Conservation (phyloP, 1,140 invertebrate genomes). For the Schlechtendalia chinensis region DNA sequence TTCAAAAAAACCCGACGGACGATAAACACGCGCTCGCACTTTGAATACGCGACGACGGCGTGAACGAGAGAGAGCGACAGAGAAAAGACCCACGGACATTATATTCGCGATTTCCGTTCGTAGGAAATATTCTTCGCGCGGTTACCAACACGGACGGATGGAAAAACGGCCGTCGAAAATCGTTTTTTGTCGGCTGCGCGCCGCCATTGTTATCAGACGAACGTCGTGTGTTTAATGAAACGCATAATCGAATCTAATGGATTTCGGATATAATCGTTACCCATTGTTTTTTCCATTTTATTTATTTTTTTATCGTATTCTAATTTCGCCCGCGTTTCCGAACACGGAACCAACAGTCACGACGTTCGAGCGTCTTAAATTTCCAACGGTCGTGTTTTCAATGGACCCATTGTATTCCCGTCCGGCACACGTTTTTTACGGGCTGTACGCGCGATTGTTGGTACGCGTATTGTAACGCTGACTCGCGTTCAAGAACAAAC, state of each 20-base stretch:
- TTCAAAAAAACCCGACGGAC: no score
- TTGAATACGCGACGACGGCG: no score
- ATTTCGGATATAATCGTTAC: slow-evolving; percentile 30
- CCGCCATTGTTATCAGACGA: slow-evolving; percentile 15
- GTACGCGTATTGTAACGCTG: no score
- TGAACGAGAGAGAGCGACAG: no score
- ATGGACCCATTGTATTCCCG: slow-evolving; percentile 46
- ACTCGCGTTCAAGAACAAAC: not conserved
- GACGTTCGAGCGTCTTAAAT: slow-evolving; percentile 27
- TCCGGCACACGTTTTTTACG: slow-evolving; percentile 8
- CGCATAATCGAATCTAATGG: slow-evolving; percentile 31
- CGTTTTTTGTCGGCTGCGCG: not conserved
- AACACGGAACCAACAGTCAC: slow-evolving; percentile 11
- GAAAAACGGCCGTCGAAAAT: not conserved
- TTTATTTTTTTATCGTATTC: slow-evolving; percentile 41
- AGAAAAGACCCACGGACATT: no score
- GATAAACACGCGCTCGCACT: no score
- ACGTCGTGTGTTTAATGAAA: slow-evolving; percentile 23
- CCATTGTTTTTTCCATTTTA: no score
- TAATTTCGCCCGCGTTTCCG: slow-evolving; percentile 11
- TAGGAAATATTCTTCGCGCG: not conserved
- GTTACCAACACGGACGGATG: not conserved
- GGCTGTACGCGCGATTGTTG: not conserved
- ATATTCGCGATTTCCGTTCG: not conserved
- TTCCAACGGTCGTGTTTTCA: slow-evolving; percentile 31